Evolutionary conservation across 2,888 invertebrate genomes (phyloP).

Genomic region (Clunio marinus): DNA sequence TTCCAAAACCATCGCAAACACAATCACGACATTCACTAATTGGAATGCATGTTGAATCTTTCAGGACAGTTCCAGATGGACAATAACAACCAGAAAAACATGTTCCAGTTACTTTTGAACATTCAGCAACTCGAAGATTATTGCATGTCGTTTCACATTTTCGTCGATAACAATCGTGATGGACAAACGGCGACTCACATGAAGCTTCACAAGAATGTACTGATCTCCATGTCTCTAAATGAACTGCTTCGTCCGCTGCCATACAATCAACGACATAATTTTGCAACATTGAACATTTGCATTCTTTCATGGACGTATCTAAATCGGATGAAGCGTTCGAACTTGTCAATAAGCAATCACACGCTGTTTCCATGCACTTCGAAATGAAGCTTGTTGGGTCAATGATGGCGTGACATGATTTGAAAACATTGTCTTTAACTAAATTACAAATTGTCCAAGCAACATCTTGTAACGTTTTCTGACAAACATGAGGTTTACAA

Average conservation of each 20-base stretch:
- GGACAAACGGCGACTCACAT: conserved; percentile 72
- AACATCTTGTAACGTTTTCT: conserved; percentile 58
- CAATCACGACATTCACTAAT: conserved; percentile 74
- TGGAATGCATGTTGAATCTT: conserved; percentile 64
- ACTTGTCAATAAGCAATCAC: conserved; percentile 63
- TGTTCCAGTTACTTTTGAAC: conserved; percentile 60
- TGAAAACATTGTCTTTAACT: conserved; percentile 62
- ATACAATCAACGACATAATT: conserved; percentile 71
- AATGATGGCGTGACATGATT: conserved; percentile 60
- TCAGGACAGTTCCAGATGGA: conserved; percentile 66
- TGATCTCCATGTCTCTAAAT: conserved; percentile 68
- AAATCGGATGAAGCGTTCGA: conserved; percentile 47
- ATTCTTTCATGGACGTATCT: conserved; percentile 50
- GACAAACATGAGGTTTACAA: conserved; percentile 62
- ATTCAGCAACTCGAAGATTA: conserved; percentile 56
- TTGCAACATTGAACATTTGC: conserved; percentile 67
- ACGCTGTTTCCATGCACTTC: conserved; percentile 70
- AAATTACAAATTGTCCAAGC: conserved; percentile 66
- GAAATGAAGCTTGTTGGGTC: conserved; percentile 66
- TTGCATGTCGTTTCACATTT: conserved; percentile 76
- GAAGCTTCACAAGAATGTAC: conserved; percentile 66
- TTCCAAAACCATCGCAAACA: conserved; percentile 70
- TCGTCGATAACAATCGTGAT: conserved; percentile 74
- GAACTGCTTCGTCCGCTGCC: conserved; percentile 58
- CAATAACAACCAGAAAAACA: conserved; percentile 85